Evolutionary conservation across 37 sponge, comb jelly and placozoan genomes (phyloP).

Genomic region (Ephydatia muelleri): DNA sequence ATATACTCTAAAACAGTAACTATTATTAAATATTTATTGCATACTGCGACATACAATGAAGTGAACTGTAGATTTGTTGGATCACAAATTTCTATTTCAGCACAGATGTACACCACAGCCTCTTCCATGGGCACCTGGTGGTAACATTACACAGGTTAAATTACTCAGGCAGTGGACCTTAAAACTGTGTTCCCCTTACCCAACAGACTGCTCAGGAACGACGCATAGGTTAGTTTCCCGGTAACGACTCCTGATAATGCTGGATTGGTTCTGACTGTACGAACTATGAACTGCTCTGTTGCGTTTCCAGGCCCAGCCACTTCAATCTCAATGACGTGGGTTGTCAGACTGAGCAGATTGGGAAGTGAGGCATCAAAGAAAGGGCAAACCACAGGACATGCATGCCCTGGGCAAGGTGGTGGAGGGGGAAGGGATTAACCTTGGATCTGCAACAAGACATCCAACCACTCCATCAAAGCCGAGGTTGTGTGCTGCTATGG

Average conservation of each 20-base stretch:
- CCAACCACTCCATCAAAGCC: slow-evolving; percentile 77
- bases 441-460: slow-evolving; percentile 77
- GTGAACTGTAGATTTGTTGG: not conserved
- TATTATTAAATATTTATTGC: too few relatives aligned
- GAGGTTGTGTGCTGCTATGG: slow-evolving; percentile 90
- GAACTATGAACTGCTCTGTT: slow-evolving; percentile 60
- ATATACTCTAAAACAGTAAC: not conserved
- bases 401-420: too few relatives aligned
- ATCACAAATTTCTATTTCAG: slow-evolving; percentile 22
- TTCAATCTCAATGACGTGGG: slow-evolving; percentile 78
- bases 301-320: slow-evolving; percentile 71
- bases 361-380: slow-evolving; percentile 1
- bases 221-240: slow-evolving; percentile 82
- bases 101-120: slow-evolving; percentile 81
- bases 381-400: too few relatives aligned
- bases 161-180: too few relatives aligned
- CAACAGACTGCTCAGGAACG: slow-evolving; percentile 81
- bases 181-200: too few relatives aligned
- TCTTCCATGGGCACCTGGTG: slow-evolving; percentile 49
- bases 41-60: too few relatives aligned
- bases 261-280: slow-evolving; percentile 70
- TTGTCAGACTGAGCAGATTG: slow-evolving; percentile 42
- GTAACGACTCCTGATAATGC: slow-evolving; percentile 81
- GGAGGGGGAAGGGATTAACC: too few relatives aligned
- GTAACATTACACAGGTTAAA: not conserved